Percentiles rank a stretch among this genome's conserved stretches.
These are phyloP conservation scores for Drosophila albomicans DNA, from an alignment of 1,140 invertebrate genomes.

Conservation along the genomic window DNA sequence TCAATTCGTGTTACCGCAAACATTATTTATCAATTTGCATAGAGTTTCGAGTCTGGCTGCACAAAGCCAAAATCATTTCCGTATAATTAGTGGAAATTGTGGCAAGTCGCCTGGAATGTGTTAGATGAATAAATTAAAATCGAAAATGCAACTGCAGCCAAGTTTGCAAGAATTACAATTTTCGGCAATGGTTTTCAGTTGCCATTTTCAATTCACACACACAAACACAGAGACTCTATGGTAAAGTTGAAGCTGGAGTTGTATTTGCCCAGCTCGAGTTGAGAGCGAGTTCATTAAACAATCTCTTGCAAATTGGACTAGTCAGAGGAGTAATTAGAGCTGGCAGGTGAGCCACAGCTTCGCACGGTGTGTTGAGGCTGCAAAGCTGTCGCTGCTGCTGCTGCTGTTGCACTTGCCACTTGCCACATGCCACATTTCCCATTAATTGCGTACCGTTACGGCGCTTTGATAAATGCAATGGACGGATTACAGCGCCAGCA, in stretches of 20 bases:
- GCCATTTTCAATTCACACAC: constrained; percentile 34
- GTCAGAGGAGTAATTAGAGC: constrained; percentile 63
- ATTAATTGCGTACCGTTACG: constrained; percentile 67
- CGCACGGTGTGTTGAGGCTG: constrained; percentile 17
- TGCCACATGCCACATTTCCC: constrained; percentile 45
- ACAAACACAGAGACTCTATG: not conserved
- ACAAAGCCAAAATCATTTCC: constrained; percentile 18
- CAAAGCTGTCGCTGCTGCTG: not conserved
- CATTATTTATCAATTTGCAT: constrained; percentile 27
- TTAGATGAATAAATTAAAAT: constrained; percentile 9
- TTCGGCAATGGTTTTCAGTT: not conserved
- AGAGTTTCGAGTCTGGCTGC: constrained; percentile 1
- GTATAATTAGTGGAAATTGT: constrained; percentile 15
- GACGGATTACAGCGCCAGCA: constrained; percentile 48
- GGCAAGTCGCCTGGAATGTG: constrained; percentile 16
- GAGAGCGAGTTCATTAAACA: constrained; percentile 52
- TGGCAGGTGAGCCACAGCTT: constrained; percentile 44
- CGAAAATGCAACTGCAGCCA: not conserved
- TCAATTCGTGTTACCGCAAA: constrained; percentile 22
- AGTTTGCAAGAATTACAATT: constrained; percentile 30
- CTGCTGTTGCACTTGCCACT: not conserved
- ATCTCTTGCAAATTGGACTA: constrained; percentile 61
- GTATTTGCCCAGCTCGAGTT: constrained; percentile 26
- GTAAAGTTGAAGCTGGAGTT: constrained; percentile 9
- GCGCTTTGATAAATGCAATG: constrained; percentile 44